These are phyloP conservation scores for Amphimallon solstitiale DNA, from an alignment of 2,888 invertebrate species.

Conservation along the genomic window DNA sequence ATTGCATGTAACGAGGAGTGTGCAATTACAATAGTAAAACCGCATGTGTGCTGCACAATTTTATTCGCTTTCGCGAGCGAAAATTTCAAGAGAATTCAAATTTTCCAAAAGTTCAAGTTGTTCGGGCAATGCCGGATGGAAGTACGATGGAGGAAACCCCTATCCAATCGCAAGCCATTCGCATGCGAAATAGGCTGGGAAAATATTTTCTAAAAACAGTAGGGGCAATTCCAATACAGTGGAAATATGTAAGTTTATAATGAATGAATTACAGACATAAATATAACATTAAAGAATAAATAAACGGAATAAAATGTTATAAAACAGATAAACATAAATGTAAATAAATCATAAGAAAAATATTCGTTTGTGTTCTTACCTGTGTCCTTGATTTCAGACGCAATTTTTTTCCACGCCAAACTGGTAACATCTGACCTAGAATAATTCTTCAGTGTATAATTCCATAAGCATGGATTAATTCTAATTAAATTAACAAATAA, in stretches of 20 bases:
- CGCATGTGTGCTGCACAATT: conserved; percentile 32
- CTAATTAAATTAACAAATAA: no score
- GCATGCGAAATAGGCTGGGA: not conserved
- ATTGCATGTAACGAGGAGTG: conserved; percentile 26
- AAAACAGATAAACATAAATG: not conserved
- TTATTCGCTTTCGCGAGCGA: not conserved
- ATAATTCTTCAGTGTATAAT: not conserved
- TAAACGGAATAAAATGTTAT: not conserved
- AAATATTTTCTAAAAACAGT: not conserved
- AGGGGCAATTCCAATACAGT: conserved; percentile 12
- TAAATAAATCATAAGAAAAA: not conserved
- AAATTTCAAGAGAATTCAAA: conserved; percentile 1
- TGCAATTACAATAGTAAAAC: conserved; percentile 20
- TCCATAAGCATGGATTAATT: not conserved
- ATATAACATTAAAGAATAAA: not conserved
- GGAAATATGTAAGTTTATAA: not conserved
- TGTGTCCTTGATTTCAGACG: not conserved
- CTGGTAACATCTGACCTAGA: not conserved
- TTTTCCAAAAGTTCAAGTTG: not conserved
- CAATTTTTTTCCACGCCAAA: not conserved
- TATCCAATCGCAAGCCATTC: not conserved
- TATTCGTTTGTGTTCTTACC: no score
- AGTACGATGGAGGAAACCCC: not conserved
- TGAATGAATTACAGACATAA: not conserved
- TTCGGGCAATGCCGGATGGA: conserved; percentile 2